Conservation (phyloP, 2,888 invertebrate genomes). For the Tachina fera region DNA sequence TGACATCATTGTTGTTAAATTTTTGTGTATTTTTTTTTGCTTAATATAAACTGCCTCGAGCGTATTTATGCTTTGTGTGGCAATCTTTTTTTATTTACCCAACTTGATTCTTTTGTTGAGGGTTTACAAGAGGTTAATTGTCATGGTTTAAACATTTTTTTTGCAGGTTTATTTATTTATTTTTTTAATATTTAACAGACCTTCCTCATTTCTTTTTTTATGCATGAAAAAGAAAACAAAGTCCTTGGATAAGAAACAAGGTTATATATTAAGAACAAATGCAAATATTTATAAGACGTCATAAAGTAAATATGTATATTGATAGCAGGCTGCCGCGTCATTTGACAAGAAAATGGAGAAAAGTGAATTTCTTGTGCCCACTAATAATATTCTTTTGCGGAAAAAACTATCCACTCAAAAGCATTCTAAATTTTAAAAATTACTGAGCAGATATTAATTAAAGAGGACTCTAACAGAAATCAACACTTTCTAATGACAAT, state of each 20-base stretch:
- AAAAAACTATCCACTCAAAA: too few species aligned
- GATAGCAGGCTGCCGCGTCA: too few species aligned
- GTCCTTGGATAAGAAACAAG: conserved; percentile 45
- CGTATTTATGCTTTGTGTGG: not conserved
- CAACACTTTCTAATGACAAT: too few species aligned
- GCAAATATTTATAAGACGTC: not conserved
- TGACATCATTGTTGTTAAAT: conserved; percentile 40
- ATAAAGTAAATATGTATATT: too few species aligned
- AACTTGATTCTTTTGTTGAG: not conserved
- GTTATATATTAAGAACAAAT: conserved; percentile 17
- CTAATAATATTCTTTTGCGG: too few species aligned
- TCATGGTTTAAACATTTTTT: conserved; percentile 52
- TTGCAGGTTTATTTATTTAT: conserved; percentile 13
- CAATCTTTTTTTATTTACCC: not conserved
- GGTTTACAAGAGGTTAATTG: conserved; percentile 53
- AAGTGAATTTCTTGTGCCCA: too few species aligned
- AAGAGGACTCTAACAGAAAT: too few species aligned
- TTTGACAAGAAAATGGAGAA: too few species aligned
- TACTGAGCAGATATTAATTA: too few species aligned
- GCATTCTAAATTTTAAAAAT: too few species aligned
- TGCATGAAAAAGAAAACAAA: not conserved
- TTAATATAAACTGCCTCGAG: not conserved
- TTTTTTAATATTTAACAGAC: not conserved
- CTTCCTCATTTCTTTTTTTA: not conserved
- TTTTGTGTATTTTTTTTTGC: not conserved